phyloP scores from a whole-genome alignment of 2,888 invertebrate genomes.

The Drosophila ezoana region DNA sequence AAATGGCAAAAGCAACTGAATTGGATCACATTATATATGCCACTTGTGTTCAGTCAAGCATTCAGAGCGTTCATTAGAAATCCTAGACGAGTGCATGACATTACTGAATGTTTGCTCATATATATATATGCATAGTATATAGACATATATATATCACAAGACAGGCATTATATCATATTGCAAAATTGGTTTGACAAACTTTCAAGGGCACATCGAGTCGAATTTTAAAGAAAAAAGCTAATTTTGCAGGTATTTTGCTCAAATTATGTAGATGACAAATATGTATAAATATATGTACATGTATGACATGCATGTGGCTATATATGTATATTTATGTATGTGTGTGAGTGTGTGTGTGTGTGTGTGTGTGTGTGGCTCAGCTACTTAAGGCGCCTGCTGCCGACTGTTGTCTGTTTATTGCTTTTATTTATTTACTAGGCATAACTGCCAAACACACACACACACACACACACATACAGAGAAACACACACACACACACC shows the following conservation, averaged over 20 bases:
- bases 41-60: conserved; percentile 17
- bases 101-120: conserved; percentile 3
- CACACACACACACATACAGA: not conserved
- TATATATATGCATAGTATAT: not conserved
- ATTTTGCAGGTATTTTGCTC: conserved; percentile 4
- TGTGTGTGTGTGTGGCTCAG: conserved; percentile 31
- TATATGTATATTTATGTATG: conserved; percentile 1
- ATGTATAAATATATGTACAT: not conserved
- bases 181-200: conserved; percentile 21
- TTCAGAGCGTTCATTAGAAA: conserved; percentile 13
- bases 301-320: too few species aligned
- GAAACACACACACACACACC: too few species aligned
- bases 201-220: conserved; percentile 38
- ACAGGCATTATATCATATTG: conserved; percentile 43
- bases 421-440: conserved; percentile 77
- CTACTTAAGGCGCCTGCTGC: conserved; percentile 64
- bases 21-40: conserved; percentile 1
- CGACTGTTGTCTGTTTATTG: conserved; percentile 66
- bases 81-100: conserved; percentile 13
- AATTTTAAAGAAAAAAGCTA: conserved; percentile 1
- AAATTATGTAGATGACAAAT: conserved; percentile 7
- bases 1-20: not conserved
- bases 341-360: not conserved
- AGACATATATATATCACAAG: conserved; percentile 10
- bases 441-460: conserved; percentile 46